phyloP scores from a whole-genome alignment of 2,888 invertebrate species.

The Andrena praecox region DNA sequence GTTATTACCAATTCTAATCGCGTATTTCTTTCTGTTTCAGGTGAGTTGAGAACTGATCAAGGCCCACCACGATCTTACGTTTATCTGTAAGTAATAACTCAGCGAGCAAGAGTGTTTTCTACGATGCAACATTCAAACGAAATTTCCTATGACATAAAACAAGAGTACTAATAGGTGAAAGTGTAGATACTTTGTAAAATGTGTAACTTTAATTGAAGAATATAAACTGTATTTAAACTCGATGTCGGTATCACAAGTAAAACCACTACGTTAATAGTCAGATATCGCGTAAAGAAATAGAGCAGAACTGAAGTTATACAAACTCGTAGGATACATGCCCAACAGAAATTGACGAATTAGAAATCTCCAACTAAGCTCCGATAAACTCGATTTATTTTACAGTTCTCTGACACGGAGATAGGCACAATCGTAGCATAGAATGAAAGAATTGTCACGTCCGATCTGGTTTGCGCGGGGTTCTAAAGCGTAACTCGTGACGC shows the following conservation, averaged over 20 bases:
- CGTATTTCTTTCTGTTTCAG: slow-evolving; percentile 31
- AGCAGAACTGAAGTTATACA: neutral
- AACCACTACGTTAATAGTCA: neutral
- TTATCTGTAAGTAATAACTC: slow-evolving; percentile 12
- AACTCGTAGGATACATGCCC: neutral
- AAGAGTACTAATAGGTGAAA: neutral
- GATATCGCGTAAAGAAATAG: neutral
- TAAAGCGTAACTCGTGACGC: neutral
- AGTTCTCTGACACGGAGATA: too few relatives aligned
- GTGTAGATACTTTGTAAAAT: too few relatives aligned
- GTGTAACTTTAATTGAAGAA: neutral
- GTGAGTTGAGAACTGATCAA: slow-evolving; percentile 21
- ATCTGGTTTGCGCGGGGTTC: neutral
- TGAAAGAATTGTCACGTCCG: too few relatives aligned
- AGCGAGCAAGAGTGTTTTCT: neutral
- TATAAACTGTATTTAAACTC: neutral
- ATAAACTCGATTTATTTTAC: too few relatives aligned
- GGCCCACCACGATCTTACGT: neutral
- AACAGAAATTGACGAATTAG: too few relatives aligned
- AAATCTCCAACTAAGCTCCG: too few relatives aligned
- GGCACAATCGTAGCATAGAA: too few relatives aligned
- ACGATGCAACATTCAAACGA: neutral
- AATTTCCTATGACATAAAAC: neutral
- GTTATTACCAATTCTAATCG: neutral
- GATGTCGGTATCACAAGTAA: neutral